Conservation (phyloP, 2,888 invertebrate species). For the Pyrrhosoma nymphula region DNA sequence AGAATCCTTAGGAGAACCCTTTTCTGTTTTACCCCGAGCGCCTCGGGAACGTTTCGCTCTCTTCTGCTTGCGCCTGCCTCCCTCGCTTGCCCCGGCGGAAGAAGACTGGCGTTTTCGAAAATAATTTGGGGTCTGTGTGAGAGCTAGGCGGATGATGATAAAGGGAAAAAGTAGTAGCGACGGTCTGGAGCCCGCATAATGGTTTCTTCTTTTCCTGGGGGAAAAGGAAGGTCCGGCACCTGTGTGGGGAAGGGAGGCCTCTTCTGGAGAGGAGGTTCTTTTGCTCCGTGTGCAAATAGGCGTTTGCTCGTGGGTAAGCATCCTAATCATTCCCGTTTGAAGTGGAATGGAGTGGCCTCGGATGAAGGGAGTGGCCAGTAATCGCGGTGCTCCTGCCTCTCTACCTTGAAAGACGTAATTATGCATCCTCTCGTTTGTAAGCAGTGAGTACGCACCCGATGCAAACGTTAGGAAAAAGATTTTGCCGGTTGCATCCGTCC, state of each 20-base stretch:
- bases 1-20: neutral
- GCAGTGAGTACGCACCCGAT: neutral
- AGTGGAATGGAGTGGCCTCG: neutral
- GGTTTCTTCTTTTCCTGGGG: neutral
- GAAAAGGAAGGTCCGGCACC: neutral
- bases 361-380: neutral
- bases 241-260: neutral
- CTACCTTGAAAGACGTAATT: neutral
- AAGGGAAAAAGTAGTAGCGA: neutral
- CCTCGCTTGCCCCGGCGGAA: neutral
- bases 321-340: conserved; percentile 18
- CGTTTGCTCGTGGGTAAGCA: conserved; percentile 9
- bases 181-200: conserved; percentile 22
- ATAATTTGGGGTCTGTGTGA: neutral
- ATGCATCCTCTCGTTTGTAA: neutral
- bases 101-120: conserved; percentile 5
- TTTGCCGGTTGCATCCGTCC: neutral
- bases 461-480: neutral
- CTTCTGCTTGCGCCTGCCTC: neutral
- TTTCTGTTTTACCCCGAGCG: neutral
- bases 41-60: conserved; percentile 17
- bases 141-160: neutral
- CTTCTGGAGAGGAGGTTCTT: neutral
- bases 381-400: neutral
- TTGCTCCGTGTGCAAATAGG: neutral